Evolutionary conservation across 2,888 invertebrate genomes (phyloP).

Genomic region (Diloba caeruleocephala): DNA sequence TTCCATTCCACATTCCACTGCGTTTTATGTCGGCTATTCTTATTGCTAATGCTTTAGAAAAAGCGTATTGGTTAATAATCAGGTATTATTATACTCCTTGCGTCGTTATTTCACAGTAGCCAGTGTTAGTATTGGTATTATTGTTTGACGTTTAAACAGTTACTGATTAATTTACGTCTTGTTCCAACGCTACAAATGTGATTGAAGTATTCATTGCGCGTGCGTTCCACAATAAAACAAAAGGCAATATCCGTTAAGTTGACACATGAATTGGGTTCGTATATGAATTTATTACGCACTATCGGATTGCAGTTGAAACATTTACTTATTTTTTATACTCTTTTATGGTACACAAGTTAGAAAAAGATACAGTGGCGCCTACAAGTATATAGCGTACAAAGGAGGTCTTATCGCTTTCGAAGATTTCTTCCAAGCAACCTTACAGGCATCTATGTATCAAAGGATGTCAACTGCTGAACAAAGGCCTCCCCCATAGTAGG

Average conservation of each 20-base stretch:
- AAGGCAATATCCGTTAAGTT: conserved; percentile 43
- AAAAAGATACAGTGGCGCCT: too few species aligned
- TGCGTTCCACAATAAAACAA: conserved; percentile 44
- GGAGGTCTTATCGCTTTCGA: too few species aligned
- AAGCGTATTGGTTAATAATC: conserved; percentile 30
- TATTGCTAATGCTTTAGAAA: conserved; percentile 19
- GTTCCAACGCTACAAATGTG: conserved; percentile 33
- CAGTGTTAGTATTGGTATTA: conserved; percentile 4
- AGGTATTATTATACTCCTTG: conserved; percentile 18
- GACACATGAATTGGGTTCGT: conserved; percentile 33
- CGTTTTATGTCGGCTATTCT: conserved; percentile 39
- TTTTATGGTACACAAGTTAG: too few species aligned
- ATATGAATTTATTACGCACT: conserved; percentile 26
- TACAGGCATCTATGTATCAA: too few species aligned
- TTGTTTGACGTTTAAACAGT: conserved; percentile 61
- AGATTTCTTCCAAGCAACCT: too few species aligned
- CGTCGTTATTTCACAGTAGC: conserved; percentile 2
- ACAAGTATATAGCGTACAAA: too few species aligned
- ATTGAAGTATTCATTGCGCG: conserved; percentile 50
- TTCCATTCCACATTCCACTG: conserved; percentile 39
- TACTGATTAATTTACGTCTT: conserved; percentile 58
- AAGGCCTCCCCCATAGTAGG: too few species aligned
- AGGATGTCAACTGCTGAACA: too few species aligned
- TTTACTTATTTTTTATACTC: conserved; percentile 7
- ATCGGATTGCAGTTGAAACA: conserved; percentile 24